These are phyloP conservation scores for Anser cygnoides DNA, from an alignment of 2,113 vertebrate species.

Conservation along the genomic window DNA sequence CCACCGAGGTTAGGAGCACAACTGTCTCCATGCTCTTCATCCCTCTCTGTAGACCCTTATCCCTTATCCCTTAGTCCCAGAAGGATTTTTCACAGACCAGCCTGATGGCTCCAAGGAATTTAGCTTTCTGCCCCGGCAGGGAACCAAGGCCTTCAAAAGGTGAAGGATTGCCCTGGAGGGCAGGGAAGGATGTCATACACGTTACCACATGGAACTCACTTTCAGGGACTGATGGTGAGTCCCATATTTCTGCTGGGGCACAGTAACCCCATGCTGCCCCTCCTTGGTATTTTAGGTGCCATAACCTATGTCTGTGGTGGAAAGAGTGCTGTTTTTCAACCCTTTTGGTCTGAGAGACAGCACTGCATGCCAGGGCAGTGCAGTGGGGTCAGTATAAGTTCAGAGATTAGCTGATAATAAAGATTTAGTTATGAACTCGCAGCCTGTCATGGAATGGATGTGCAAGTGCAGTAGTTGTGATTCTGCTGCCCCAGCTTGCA, in stretches of 20 bases:
- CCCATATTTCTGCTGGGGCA: background rate
- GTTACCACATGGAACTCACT: background rate
- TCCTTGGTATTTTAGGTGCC: background rate
- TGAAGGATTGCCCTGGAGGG: background rate
- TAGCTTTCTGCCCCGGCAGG: background rate
- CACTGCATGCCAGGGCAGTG: background rate
- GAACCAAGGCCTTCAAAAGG: background rate
- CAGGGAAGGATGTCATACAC: fast-evolving
- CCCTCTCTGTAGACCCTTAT: fast-evolving
- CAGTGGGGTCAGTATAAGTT: background rate
- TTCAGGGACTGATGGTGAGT: background rate
- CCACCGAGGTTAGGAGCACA: fast-evolving
- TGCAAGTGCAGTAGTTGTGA: background rate
- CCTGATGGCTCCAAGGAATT: background rate
- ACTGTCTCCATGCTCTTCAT: fast-evolving
- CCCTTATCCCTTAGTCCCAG: background rate
- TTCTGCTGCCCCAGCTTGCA: background rate
- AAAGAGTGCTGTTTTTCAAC: background rate
- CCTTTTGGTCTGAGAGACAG: background rate
- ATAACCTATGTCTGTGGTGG: background rate
- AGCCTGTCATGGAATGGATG: background rate
- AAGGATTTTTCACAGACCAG: background rate
- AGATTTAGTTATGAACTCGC: background rate
- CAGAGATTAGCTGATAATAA: background rate
- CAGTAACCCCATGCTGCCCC: no score